phyloP scores from a whole-genome alignment of 2,113 vertebrate species.

The Atractosteus spatula region DNA sequence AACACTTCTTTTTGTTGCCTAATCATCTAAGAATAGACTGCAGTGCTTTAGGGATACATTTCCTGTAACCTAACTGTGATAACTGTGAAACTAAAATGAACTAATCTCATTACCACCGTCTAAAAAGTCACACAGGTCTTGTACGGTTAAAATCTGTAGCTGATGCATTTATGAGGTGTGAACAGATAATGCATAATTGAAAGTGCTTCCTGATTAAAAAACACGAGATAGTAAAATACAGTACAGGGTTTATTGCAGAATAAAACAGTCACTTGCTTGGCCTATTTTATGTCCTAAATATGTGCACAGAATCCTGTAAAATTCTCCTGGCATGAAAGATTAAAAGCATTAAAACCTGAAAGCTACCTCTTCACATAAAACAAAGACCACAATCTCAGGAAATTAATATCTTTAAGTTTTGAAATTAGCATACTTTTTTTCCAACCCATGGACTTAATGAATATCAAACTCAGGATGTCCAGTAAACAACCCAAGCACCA shows the following conservation, averaged over 20 bases:
- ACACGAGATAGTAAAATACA: slow-evolving; percentile 23
- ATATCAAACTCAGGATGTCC: neutral
- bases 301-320: slow-evolving; percentile 20
- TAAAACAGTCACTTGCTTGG: slow-evolving; percentile 29
- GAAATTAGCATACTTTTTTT: slow-evolving; percentile 28
- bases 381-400: slow-evolving; percentile 24
- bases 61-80: slow-evolving; percentile 67
- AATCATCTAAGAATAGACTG: slow-evolving; percentile 62
- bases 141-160: slow-evolving; percentile 62
- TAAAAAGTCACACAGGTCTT: slow-evolving; percentile 64
- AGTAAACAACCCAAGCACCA: neutral
- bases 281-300: slow-evolving; percentile 37
- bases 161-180: slow-evolving; percentile 59
- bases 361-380: slow-evolving; percentile 30
- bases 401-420: slow-evolving; percentile 31
- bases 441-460: slow-evolving; percentile 15
- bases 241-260: slow-evolving; percentile 33
- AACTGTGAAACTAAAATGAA: slow-evolving; percentile 69
- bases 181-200: slow-evolving; percentile 54
- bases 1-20: slow-evolving; percentile 52
- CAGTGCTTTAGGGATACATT: slow-evolving; percentile 62
- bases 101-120: slow-evolving; percentile 63
- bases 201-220: slow-evolving; percentile 38
- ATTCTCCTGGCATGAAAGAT: slow-evolving; percentile 21
- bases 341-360: slow-evolving; percentile 22